Evolutionary conservation across 2,113 vertebrate species (phyloP).

Genomic region (Limanda limanda): DNA sequence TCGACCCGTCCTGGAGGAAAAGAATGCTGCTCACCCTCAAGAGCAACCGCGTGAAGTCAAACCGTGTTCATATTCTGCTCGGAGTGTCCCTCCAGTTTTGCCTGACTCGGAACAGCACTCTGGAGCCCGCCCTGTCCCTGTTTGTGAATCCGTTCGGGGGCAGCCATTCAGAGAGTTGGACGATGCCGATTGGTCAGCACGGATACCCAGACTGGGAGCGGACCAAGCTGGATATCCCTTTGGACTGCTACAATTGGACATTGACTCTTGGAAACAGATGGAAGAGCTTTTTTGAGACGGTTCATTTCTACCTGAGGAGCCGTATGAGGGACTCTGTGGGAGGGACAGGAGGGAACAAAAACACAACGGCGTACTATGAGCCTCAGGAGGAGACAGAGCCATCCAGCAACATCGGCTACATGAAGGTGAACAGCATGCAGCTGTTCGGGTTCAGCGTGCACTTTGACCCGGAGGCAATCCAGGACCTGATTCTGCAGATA

Average conservation of each 20-base stretch:
- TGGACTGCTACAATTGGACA: constrained; percentile 98
- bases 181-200: constrained; percentile 93
- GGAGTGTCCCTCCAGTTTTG: constrained; percentile 94
- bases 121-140: constrained; percentile 93
- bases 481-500: constrained; percentile 96
- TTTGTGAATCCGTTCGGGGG: constrained; percentile 98
- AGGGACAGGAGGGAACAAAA: constrained; percentile 65
- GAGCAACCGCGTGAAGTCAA: constrained; percentile 96
- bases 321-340: constrained; percentile 85
- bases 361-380: constrained; percentile 87
- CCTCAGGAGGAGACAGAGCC: constrained; percentile 87
- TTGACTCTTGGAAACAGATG: constrained; percentile 95
- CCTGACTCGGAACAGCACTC: constrained; percentile 94
- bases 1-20: constrained; percentile 96
- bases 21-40: constrained; percentile 97
- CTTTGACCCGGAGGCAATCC: constrained; percentile 96
- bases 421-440: constrained; percentile 97
- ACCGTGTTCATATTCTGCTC: constrained; percentile 92
- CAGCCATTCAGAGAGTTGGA: constrained; percentile 99
- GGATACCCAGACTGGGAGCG: constrained; percentile 95
- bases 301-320: constrained; percentile 97
- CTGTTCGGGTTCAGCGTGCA: constrained; percentile 97
- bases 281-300: constrained; percentile 99
- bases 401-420: constrained; percentile 91
- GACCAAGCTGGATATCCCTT: constrained; percentile 89